A percentile compares a stretch with the other conserved stretches of the same genome.
Conservation (phyloP, 2,797 vertebrate genomes). For the Miopithecus talapoin region DNA sequence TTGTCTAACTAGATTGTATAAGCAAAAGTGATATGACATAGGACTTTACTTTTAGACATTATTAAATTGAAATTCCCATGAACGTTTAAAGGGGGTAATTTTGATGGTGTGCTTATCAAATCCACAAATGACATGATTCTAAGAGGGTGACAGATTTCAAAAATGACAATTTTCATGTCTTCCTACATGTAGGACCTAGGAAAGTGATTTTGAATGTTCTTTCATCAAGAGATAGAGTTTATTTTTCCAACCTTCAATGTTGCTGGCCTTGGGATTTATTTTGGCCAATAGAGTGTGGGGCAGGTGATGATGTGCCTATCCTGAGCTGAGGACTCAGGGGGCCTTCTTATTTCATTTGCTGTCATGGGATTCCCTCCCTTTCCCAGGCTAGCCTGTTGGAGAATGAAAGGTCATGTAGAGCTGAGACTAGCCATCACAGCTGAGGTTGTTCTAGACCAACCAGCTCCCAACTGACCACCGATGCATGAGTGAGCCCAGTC, state of each 20-base stretch:
- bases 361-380: background rate
- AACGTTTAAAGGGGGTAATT: background rate
- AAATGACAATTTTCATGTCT: background rate
- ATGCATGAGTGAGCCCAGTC: background rate
- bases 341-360: background rate
- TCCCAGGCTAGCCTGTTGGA: background rate
- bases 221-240: background rate
- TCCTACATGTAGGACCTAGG: background rate
- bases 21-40: background rate
- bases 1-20: background rate
- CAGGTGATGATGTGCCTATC: background rate
- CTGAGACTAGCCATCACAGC: background rate
- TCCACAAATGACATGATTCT: background rate
- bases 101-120: background rate
- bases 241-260: background rate
- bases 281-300: background rate
- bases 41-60: conserved; percentile 15
- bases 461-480: background rate
- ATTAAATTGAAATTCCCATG: background rate
- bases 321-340: background rate
- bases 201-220: background rate
- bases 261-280: background rate
- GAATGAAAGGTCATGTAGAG: background rate
- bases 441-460: background rate
- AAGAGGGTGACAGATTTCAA: background rate